A percentile compares a stretch with the other conserved stretches of the same genome.
These are phyloP conservation scores for Talpa occidentalis DNA, from an alignment of 2,113 vertebrate genomes.

Conservation along the genomic window DNA sequence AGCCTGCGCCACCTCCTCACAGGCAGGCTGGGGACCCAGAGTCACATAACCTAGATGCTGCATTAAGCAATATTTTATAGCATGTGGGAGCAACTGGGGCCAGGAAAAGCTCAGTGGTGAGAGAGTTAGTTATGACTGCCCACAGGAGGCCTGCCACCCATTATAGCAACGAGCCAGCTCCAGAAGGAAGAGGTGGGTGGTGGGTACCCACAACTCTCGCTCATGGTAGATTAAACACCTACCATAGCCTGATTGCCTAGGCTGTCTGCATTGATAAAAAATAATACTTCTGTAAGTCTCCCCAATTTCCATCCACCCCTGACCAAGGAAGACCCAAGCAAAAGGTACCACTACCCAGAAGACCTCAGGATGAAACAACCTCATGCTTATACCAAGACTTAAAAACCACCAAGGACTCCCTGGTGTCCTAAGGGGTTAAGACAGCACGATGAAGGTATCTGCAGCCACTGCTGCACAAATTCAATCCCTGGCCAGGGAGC, in stretches of 20 bases:
- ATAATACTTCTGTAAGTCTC: background rate
- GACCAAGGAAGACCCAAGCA: background rate
- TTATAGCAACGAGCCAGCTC: background rate
- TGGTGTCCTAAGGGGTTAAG: too few relatives aligned
- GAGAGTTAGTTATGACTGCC: conserved; percentile 59
- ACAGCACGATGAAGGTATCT: too few relatives aligned
- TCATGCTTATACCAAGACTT: background rate
- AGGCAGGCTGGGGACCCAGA: background rate
- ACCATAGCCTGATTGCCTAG: background rate
- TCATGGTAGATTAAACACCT: background rate
- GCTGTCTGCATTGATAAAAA: background rate
- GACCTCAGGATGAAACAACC: background rate
- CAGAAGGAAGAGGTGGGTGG: conserved; percentile 46
- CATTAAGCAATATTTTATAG: conserved; percentile 26
- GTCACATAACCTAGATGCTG: background rate
- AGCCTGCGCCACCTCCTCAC: conserved; percentile 44
- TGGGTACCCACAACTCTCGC: background rate
- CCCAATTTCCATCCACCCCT: too few relatives aligned
- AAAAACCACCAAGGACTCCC: background rate
- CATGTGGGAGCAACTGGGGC: background rate
- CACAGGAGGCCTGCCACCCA: background rate
- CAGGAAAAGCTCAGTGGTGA: background rate
- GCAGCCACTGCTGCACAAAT: too few relatives aligned
- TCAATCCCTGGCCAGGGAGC: too few relatives aligned
- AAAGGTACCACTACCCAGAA: background rate